A percentile compares a stretch with the other conserved stretches of the same genome.
These are phyloP conservation scores for Aurelia sp. DNA, from an alignment of 30 jellyfish, hydroid and myxozoan species.

Conservation along the genomic window DNA sequence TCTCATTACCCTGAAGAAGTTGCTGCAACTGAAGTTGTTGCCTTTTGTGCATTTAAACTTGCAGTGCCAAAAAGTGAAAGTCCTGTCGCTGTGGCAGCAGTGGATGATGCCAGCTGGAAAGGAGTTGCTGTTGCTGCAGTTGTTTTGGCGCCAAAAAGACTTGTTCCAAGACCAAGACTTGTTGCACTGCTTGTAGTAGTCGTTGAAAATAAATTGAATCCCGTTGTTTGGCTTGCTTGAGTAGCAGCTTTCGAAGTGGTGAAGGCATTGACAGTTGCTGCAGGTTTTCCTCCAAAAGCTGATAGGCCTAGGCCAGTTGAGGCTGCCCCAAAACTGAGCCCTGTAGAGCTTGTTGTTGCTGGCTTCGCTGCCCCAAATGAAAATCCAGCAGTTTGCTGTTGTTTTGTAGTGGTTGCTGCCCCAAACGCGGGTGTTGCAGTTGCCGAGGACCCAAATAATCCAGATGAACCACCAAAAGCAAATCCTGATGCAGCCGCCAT, in stretches of 20 bases:
- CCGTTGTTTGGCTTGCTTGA: slow-evolving; percentile 32
- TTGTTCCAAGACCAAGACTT: slow-evolving; percentile 56
- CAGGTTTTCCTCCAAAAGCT: slow-evolving; percentile 42
- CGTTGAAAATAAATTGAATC: slow-evolving; percentile 40
- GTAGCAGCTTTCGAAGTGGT: slow-evolving; percentile 21
- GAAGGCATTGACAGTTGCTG: slow-evolving; percentile 66
- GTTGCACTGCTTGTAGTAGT: slow-evolving; percentile 14
- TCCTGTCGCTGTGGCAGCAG: slow-evolving; percentile 32
- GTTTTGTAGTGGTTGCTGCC: slow-evolving; percentile 27
- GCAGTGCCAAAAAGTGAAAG: slow-evolving; percentile 37
- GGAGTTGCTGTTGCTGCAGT: slow-evolving; percentile 63
- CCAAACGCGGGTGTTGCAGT: slow-evolving; percentile 61
- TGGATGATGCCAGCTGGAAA: slow-evolving; percentile 41
- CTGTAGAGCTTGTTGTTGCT: slow-evolving; percentile 12
- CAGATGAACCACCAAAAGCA: slow-evolving; percentile 10
- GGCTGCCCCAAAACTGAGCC: slow-evolving; percentile 22
- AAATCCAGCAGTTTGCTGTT: slow-evolving; percentile 39
- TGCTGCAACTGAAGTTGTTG: slow-evolving; percentile 16
- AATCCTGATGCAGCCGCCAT: slow-evolving; percentile 68
- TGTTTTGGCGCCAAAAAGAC: slow-evolving; percentile 67
- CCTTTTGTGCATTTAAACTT: not conserved
- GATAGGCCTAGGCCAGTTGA: slow-evolving; percentile 33
- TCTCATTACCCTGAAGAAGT: slow-evolving; percentile 15
- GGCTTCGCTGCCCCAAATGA: slow-evolving; percentile 38
- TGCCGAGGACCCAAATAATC: slow-evolving; percentile 45